Base-by-base conservation (phyloP, 2,797 vertebrate species). In the Mormyrops attenuatus region DNA sequence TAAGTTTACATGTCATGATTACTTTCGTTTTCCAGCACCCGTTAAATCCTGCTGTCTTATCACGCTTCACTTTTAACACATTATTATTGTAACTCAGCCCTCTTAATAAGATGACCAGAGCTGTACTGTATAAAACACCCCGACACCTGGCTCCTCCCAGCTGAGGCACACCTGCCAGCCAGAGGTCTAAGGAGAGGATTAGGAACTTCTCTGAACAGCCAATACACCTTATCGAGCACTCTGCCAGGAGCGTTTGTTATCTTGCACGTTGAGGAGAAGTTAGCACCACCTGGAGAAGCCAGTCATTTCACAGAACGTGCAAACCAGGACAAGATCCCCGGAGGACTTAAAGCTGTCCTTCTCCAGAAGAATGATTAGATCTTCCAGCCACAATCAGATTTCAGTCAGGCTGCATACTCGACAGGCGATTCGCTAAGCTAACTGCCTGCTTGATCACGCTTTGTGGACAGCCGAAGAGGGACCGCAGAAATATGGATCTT, bases 281-380 rank as follows among this genome's bases (percentile, higher is more conserved):
- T 77, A 17, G 69, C 69, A 77, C 34, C 69, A 77, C 69, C 34
- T 38, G 69, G 17, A 80, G 73, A 80, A 80, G 20, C 17, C 73
- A 38, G 66, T 73, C 66, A 73, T 38, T 73, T 38, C 30, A 15
- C 66, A 80, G 73, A 47, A 44, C 20, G 73, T 20, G 73, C 41
- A n/a, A 38, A 44, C 73, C 73, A 80, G 73, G 17, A 47, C 34
- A 9, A 15, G 73, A 80, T 80, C 41, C 15, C 38, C 3, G 15
- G 20, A 44, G 73, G 73, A 80, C 73, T 80, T 80, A 41, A 80
- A 20, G 38, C 73, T 44, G 15, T 80, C 41, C 73, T 80, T 80
- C 73, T 80, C 17, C 73, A 80, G 73, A 80, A 80, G 73, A n/a
- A 80, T 80, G 73, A 80, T 41, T 47, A 80, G 38, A 80, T 80